Evolutionary conservation across 1,140 invertebrate genomes (phyloP), one percentile per base, ranked within the genome.

Genomic region (Pomacea maculata): DNA sequence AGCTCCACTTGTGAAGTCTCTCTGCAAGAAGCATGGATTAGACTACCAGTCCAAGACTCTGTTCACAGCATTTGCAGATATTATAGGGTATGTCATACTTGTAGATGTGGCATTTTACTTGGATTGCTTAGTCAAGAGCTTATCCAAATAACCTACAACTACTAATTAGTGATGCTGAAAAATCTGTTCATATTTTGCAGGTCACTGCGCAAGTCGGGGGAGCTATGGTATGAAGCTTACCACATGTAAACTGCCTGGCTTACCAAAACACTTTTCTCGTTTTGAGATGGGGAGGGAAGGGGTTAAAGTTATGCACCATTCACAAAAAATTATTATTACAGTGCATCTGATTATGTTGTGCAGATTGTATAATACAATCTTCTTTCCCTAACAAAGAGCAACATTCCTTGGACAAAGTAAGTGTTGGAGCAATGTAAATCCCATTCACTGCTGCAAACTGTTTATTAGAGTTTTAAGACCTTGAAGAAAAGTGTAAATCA

Each of bases 21-120:
- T 92, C 9, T 92, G 91, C 83, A 79, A 89, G 79, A 92, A 91
- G 85, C 89, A 92, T 83, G 86, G 83, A 17, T 77, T 92, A 19
- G 84, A 85, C 2, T 91, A 91, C 78, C 67, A 86, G 70, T 83
- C 84, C 52, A 91, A 91, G 72, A 86, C 90, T 12, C 80, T 92
- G 21, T 83, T 82, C 68, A 82, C 72, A 67, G 89, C 90, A 14
- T 90, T 92, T 76, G 79, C 65, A 19, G 91, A 91, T 80, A 88
- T 92, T 81, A 82, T 92, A 34, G 85, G 81, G 91, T 92, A 83
- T 85, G 87, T 84, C 34, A 0, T 45, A 45, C 34, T 45, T 45
- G 34, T 45, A 45, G 34, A 45, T 45, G 34, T 45, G 34, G 3
- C 34, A 45, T 6, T 45, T 45, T 45, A 25, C 2, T 65, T 14